Evolutionary conservation across 2,888 invertebrate species (phyloP), one percentile per base, ranked within the genome.

Genomic region (Chesias legatella): DNA sequence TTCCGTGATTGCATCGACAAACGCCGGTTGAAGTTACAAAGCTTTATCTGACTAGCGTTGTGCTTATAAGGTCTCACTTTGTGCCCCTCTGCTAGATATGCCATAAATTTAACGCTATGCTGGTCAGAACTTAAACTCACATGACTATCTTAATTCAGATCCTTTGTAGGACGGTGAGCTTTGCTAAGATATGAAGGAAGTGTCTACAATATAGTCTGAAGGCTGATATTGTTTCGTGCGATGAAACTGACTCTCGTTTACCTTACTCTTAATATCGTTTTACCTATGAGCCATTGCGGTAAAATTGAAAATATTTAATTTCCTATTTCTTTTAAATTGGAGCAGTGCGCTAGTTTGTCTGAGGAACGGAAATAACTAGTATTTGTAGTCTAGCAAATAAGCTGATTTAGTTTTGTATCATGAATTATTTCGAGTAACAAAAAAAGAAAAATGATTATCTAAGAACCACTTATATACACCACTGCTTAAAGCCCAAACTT

Each of bases 31-130:
- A 29, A 43, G 47, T 36, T 39, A 40, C 47, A 36, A 43, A 42
- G 38, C 47, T 36, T 39, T 47, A 47, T 17, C 13, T 3, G 13
- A 17, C 13, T 17, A 17, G 13, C 13, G 13, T 46, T 51, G 36
- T 33, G 28, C 46, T 38, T 42, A 34, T 33, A 31, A 36, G 42
- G 39, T 48, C 40, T 36, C 40, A 29, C 42, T 44, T 45, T 53
- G 36, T 53, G 48, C 41, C n/a, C 6, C 22, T 46, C 38, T 45
- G 31, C 47, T 48, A 46, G 50, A 52, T 55, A 49, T 53, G 40
- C 42, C 48, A 52, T 50, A 55, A 50, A 55, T 52, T 54, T 43
- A 34, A 38, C 40, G 46, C 44, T 48, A 36, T 43, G 46, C 37
- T 33, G 39, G 26, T 31, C 40, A 41, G 43, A 43, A 34, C 42